Evolutionary conservation across 2,797 vertebrate species (phyloP).

Genomic region (Mastacembelus armatus): DNA sequence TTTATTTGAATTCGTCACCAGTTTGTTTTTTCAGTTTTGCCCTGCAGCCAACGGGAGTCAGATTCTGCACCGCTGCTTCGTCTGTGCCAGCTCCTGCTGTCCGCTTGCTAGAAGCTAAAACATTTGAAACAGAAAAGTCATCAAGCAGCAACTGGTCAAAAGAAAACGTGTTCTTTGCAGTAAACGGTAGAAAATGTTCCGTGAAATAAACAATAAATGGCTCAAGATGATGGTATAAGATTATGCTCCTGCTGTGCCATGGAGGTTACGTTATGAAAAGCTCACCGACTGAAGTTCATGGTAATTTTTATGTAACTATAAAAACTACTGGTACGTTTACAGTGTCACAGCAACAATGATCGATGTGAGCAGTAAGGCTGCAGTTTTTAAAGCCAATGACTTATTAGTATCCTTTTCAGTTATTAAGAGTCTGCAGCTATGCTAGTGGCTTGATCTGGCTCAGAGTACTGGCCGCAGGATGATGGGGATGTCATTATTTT

Average conservation of each 20-base stretch:
- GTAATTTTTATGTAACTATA: background rate
- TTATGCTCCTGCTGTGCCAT: background rate
- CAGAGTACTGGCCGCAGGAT: background rate
- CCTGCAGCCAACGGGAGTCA: conserved; percentile 3
- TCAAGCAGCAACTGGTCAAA: background rate
- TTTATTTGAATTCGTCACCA: conserved; percentile 3
- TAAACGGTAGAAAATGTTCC: background rate
- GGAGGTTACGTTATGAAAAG: background rate
- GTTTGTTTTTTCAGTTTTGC: conserved; percentile 10
- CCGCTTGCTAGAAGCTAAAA: conserved; percentile 2
- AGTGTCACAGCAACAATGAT: background rate
- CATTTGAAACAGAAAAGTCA: background rate
- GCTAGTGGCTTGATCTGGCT: background rate
- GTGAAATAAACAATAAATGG: background rate
- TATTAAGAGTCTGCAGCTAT: background rate
- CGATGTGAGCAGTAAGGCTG: too few species aligned
- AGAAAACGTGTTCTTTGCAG: background rate
- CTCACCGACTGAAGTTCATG: background rate
- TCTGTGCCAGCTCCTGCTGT: conserved; percentile 1
- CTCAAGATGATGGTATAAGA: background rate
- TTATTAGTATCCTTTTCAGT: background rate
- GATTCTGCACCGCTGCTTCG: conserved; percentile 1
- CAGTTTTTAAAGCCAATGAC: background rate
- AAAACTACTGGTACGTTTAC: background rate
- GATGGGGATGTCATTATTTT: background rate